phyloP scores from a whole-genome alignment of 2,113 vertebrate genomes.

The Gymnogyps californianus region DNA sequence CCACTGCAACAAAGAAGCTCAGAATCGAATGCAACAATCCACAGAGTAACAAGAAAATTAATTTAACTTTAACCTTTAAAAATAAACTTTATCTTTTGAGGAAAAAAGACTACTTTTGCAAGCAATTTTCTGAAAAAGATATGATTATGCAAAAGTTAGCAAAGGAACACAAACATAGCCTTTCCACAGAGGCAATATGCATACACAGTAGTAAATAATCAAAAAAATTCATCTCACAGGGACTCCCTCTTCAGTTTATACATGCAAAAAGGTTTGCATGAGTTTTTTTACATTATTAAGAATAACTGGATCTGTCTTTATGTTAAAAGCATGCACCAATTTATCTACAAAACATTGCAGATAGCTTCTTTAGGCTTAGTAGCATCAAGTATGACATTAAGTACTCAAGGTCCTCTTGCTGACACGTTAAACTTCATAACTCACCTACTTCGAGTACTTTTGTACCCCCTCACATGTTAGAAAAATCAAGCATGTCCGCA shows the following conservation, averaged over 20 bases:
- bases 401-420: background rate
- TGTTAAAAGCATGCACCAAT: background rate
- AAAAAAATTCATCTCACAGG: background rate
- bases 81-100: background rate
- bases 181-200: background rate
- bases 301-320: background rate
- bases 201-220: background rate
- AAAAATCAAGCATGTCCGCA: background rate
- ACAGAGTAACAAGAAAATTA: background rate
- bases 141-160: background rate
- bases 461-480: background rate
- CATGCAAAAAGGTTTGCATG: background rate
- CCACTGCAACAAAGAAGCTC: background rate
- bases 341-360: background rate
- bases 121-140: background rate
- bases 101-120: background rate
- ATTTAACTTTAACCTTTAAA: background rate
- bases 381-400: background rate
- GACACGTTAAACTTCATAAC: background rate
- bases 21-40: background rate
- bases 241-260: background rate
- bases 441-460: background rate
- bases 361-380: background rate
- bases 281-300: background rate
- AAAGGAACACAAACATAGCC: background rate